phyloP scores from a whole-genome alignment of 2,797 vertebrate genomes.

The Sebastes trivittatus region DNA sequence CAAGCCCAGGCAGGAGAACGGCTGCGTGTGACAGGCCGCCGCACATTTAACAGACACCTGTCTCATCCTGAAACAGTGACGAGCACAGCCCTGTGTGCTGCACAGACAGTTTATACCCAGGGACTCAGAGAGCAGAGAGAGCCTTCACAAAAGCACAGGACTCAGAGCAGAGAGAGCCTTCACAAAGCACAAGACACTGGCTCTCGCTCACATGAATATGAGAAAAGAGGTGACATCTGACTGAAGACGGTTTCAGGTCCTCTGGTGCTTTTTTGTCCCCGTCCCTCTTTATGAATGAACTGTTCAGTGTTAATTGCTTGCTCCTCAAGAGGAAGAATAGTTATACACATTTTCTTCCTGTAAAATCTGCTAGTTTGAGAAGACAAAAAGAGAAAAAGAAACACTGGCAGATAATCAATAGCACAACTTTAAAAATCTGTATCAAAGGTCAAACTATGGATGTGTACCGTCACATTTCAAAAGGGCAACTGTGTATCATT shows the following conservation, averaged over 20 bases:
- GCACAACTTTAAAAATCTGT: slow-evolving; percentile 76
- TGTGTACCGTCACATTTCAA: slow-evolving; percentile 70
- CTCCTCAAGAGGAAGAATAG: slow-evolving; percentile 67
- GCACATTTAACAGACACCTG: slow-evolving; percentile 55
- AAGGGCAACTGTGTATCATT: slow-evolving; percentile 76
- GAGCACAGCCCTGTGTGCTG: slow-evolving; percentile 37
- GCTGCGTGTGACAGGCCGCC: slow-evolving; percentile 86
- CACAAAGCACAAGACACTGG: slow-evolving; percentile 52
- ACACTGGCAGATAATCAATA: slow-evolving; percentile 60
- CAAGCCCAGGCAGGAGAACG: slow-evolving; percentile 92
- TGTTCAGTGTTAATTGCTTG: slow-evolving; percentile 77
- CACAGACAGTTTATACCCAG: slow-evolving; percentile 55
- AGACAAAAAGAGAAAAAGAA: slow-evolving; percentile 50
- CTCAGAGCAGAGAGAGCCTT: slow-evolving; percentile 39
- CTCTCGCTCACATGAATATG: slow-evolving; percentile 49
- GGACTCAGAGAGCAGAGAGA: slow-evolving; percentile 41
- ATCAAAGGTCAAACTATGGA: slow-evolving; percentile 63
- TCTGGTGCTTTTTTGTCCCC: slow-evolving; percentile 74
- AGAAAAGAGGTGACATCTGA: slow-evolving; percentile 62
- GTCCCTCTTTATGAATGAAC: slow-evolving; percentile 66
- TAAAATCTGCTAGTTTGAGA: slow-evolving; percentile 62
- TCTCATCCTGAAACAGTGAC: slow-evolving; percentile 56
- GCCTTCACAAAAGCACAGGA: slow-evolving; percentile 55
- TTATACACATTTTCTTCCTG: slow-evolving; percentile 57
- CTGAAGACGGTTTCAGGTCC: slow-evolving; percentile 69